Base-by-base conservation (phyloP, 1,140 invertebrate genomes). In the Argopecten irradians region DNA sequence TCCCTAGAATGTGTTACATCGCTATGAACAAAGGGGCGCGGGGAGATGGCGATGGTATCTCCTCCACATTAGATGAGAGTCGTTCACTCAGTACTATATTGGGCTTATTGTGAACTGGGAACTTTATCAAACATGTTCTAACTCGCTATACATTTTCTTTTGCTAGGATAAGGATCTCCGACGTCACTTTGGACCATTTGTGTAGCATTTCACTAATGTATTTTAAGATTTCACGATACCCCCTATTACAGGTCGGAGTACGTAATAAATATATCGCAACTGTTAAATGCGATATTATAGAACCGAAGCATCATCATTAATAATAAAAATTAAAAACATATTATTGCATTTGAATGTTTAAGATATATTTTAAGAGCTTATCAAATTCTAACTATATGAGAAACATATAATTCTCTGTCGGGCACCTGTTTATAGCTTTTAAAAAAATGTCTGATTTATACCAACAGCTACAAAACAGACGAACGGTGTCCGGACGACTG, bases 261-360 rank as follows among this genome's bases (percentile, higher is more conserved):
- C 55, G n/a, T 1, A 71, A 71, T n/a, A 71, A 71, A 71, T n/a
- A 28, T 22, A 71, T 28, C 28, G 55, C 22, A 5, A 71, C 11
- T 71, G 55, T 5, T 28, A 71, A 71, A 71, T 16, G n/a, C 28
- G 3, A 71, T 71, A 11, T n/a, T 8, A 71, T 71, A n/a, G 28
- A 71, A 71, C 55, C 55, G 5, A n/a, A 71, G 55, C 5, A 71
- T 71, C n/a, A 28, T 16, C 55, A n/a, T 71, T 28, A 71, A 71
- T n/a, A n/a, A 71, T 71, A 5, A 71, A 39, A 71, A 71, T 71
- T n/a, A 71, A 71, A 28, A 28, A 71, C 28, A 11, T 19, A 46
- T 46, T 46, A 28, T n/a, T 28, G 55, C 55, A 71, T 71, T 71
- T 71, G 28, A 71, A 71, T 71, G 55, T 71, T 71, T 71, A 71